Conservation (phyloP, 2,113 vertebrate species). For the Pholis gunnellus region DNA sequence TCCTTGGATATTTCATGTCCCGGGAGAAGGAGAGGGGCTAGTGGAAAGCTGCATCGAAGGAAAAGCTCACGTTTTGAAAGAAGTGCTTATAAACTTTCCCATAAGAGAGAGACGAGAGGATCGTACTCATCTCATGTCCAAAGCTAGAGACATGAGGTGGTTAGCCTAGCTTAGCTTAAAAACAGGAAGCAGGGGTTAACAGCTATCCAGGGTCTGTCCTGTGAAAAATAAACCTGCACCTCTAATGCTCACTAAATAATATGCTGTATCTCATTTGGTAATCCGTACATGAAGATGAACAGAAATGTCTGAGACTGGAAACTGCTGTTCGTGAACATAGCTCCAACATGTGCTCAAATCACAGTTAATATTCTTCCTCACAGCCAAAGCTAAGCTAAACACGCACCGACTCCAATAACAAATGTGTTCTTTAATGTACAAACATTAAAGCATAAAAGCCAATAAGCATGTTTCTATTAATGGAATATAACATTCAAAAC, state of each 20-base stretch:
- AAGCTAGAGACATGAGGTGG: background rate
- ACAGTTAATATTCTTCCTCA: no score
- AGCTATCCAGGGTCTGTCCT: background rate
- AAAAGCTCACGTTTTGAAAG: background rate
- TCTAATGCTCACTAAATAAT: background rate
- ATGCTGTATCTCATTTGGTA: background rate
- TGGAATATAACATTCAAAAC: no score
- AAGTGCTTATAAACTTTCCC: no score
- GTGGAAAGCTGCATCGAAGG: background rate
- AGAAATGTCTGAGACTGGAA: background rate
- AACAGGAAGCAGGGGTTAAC: background rate
- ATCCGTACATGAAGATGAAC: background rate
- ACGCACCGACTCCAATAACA: background rate
- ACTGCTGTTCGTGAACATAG: no score
- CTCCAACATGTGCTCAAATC: background rate
- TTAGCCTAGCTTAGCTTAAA: background rate
- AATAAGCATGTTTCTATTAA: no score
- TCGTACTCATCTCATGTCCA: background rate
- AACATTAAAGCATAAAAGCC: no score
- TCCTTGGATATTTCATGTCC: background rate
- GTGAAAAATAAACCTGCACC: background rate
- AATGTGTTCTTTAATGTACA: background rate
- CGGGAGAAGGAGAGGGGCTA: background rate
- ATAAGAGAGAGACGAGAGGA: no score
- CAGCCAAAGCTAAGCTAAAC: background rate